phyloP scores from a whole-genome alignment of 2,888 invertebrate genomes.

The Strigamia maritima region DNA sequence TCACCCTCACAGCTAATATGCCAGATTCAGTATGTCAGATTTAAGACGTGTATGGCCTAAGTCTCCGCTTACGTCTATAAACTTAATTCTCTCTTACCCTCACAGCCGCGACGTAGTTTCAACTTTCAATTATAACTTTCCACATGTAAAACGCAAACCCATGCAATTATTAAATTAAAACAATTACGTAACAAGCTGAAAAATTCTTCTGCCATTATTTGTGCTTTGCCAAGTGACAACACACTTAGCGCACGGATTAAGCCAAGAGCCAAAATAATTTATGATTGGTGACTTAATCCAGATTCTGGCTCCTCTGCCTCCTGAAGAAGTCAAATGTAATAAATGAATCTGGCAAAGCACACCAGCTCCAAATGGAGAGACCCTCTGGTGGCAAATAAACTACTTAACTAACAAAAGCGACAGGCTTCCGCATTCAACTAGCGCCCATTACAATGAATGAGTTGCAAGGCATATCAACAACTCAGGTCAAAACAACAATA shows the following conservation, averaged over 20 bases:
- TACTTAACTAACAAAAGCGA: conserved; percentile 16
- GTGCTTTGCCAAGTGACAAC: neutral
- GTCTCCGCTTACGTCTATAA: no score
- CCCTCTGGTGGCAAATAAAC: conserved; percentile 12
- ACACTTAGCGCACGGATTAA: neutral
- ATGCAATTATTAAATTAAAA: no score
- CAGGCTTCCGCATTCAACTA: neutral
- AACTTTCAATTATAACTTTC: no score
- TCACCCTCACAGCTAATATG: no score
- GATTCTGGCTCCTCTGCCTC: no score
- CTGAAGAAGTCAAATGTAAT: conserved; percentile 1
- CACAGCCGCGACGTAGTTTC: no score
- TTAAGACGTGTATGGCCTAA: no score
- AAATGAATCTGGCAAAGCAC: conserved; percentile 2
- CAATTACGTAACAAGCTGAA: no score
- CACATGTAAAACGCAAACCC: no score
- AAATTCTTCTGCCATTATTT: no score
- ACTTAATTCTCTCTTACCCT: no score
- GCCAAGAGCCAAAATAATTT: neutral
- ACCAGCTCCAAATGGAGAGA: neutral
- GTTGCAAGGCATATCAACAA: conserved; percentile 6
- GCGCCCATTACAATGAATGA: neutral
- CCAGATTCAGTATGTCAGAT: no score
- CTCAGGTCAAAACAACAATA: neutral
- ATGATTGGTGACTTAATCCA: conserved; percentile 23